These are phyloP conservation scores for Synergus laeviventris DNA, from an alignment of 2,888 invertebrate genomes.

Conservation along the genomic window DNA sequence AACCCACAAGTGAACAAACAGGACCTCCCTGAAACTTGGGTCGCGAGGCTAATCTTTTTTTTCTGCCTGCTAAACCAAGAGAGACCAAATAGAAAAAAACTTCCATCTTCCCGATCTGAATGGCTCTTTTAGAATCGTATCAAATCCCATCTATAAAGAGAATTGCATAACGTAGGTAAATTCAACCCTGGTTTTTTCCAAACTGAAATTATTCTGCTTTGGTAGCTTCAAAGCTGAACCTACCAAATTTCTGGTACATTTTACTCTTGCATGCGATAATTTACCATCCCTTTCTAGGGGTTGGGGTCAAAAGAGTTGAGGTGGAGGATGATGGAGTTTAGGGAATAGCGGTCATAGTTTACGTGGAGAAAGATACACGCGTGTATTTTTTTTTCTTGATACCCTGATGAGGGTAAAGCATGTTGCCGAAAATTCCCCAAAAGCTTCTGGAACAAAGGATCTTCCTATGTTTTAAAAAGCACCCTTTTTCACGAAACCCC, in stretches of 20 bases:
- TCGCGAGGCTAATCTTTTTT: constrained; percentile 28
- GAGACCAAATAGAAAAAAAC: neutral
- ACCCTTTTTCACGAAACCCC: too few species aligned
- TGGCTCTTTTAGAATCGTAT: constrained; percentile 33
- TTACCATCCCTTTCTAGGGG: neutral
- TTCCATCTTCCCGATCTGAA: constrained; percentile 7
- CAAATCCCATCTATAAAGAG: constrained; percentile 21
- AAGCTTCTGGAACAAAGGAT: too few species aligned
- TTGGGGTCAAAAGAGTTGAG: too few species aligned
- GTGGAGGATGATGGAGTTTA: too few species aligned
- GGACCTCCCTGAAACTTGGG: constrained; percentile 36
- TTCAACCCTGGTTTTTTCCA: neutral
- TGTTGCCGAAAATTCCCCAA: too few species aligned
- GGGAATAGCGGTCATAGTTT: too few species aligned
- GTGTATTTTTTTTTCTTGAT: too few species aligned
- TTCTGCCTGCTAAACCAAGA: neutral
- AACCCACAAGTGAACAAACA: constrained; percentile 12
- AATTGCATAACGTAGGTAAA: constrained; percentile 28
- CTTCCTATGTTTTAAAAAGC: too few species aligned
- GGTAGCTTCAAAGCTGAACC: neutral
- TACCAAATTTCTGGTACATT: neutral
- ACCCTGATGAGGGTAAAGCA: too few species aligned
- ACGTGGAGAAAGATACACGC: too few species aligned
- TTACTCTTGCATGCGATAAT: neutral
- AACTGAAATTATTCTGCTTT: neutral